These are phyloP conservation scores for Nowickia ferox DNA, from an alignment of 2,888 invertebrate genomes.

Conservation along the genomic window DNA sequence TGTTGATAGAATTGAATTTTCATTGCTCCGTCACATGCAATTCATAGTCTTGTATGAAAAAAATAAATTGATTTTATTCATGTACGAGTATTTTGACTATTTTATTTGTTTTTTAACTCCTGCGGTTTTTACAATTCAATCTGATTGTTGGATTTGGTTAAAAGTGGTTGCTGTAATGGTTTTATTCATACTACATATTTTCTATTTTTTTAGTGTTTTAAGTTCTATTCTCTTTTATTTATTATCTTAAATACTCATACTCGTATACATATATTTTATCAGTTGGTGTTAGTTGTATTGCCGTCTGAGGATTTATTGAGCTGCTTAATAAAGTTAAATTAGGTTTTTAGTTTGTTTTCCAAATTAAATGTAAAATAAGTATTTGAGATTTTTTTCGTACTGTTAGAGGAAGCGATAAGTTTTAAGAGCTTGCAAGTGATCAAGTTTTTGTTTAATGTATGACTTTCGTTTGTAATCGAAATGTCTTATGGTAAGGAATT, in stretches of 20 bases:
- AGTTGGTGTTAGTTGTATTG: slow-evolving; percentile 38
- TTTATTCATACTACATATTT: slow-evolving; percentile 31
- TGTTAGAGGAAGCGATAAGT: background rate
- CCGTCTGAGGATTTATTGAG: slow-evolving; percentile 40
- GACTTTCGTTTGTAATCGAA: too few species aligned
- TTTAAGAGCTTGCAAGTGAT: background rate
- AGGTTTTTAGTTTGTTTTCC: background rate
- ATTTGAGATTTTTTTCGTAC: background rate
- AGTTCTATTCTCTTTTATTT: slow-evolving; percentile 18
- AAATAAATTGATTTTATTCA: slow-evolving; percentile 52
- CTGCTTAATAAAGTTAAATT: slow-evolving; percentile 6
- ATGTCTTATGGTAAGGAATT: too few species aligned
- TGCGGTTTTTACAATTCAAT: slow-evolving; percentile 44
- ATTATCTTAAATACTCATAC: slow-evolving; percentile 19
- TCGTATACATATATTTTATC: background rate
- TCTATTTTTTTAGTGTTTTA: background rate
- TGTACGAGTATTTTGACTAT: slow-evolving; percentile 24
- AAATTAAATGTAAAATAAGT: background rate
- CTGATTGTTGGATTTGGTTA: slow-evolving; percentile 3
- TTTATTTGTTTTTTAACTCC: slow-evolving; percentile 22
- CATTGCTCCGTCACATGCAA: slow-evolving; percentile 44
- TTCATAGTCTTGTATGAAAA: slow-evolving; percentile 20
- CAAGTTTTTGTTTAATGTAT: too few species aligned
- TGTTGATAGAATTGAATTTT: slow-evolving; percentile 46
- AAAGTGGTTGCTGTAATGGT: slow-evolving; percentile 20